Percentiles rank a stretch among this genome's conserved stretches.
phyloP scores from a whole-genome alignment of 2,888 invertebrate genomes.

The Acronicta aceris region DNA sequence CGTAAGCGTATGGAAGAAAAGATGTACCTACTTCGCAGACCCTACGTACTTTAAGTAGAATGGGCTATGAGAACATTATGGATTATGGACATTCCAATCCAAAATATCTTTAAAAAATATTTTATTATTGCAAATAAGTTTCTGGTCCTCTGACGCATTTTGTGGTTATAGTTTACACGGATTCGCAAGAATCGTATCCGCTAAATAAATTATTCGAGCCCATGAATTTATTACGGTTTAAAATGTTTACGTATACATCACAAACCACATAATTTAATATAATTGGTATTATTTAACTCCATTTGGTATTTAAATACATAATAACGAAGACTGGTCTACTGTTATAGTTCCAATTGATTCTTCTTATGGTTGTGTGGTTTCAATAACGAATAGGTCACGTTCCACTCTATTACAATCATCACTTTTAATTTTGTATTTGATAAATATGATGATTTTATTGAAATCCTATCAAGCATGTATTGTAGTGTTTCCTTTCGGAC shows the following conservation, averaged over 20 bases:
- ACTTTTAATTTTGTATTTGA: no score
- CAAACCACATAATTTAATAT: constrained; percentile 16
- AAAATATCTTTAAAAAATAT: neutral
- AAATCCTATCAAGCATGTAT: no score
- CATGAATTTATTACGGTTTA: constrained; percentile 20
- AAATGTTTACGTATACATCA: constrained; percentile 4
- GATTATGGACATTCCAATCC: neutral
- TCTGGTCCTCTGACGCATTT: constrained; percentile 12
- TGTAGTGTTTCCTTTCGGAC: no score
- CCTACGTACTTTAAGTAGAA: neutral
- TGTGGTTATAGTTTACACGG: constrained; percentile 5
- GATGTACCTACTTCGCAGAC: no score
- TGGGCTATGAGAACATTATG: neutral
- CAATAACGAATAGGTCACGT: neutral
- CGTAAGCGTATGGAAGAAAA: no score
- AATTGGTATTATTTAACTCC: constrained; percentile 14
- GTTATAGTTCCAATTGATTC: neutral
- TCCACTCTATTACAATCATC: no score
- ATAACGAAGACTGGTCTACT: neutral
- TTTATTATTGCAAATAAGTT: neutral
- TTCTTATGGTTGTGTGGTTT: constrained; percentile 1
- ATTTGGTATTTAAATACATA: neutral
- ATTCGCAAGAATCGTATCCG: constrained; percentile 3
- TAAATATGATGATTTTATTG: no score
- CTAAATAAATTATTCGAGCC: constrained; percentile 22